Conservation (phyloP, 2,113 vertebrate genomes). For the Malurus melanocephalus region DNA sequence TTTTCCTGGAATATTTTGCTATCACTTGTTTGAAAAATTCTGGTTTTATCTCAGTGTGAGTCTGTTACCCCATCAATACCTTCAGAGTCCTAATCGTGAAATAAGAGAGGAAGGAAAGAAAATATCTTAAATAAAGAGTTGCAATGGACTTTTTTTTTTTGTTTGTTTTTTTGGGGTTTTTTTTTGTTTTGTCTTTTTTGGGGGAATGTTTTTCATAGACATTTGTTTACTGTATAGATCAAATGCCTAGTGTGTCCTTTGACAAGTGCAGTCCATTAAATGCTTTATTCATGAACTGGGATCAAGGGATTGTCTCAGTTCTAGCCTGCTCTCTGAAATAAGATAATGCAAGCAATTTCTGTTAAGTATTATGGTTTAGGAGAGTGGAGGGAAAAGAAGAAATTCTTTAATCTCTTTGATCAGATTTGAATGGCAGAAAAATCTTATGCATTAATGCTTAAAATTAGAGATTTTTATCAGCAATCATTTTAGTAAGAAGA, state of each 20-base stretch:
- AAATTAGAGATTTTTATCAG: conserved; percentile 65
- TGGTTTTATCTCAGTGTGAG: not conserved
- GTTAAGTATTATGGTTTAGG: conserved; percentile 39
- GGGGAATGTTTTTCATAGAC: not conserved
- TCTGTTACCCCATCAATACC: not conserved
- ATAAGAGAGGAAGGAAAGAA: not conserved
- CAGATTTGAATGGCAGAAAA: conserved; percentile 49
- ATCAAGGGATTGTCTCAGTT: conserved; percentile 58
- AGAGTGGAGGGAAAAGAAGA: not conserved
- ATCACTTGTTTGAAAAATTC: not conserved
- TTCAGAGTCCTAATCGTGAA: not conserved
- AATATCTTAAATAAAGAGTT: conserved; percentile 12
- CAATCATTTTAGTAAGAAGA: conserved; percentile 48
- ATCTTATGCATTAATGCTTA: conserved; percentile 57
- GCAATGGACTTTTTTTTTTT: not conserved
- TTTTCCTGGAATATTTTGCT: not conserved
- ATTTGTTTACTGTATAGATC: conserved; percentile 53
- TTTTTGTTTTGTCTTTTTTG: not conserved
- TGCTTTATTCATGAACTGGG: conserved; percentile 67
- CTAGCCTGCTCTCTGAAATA: conserved; percentile 54
- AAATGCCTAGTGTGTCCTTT: conserved; percentile 48
- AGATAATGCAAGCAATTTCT: conserved; percentile 55
- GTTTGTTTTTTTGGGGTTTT: not conserved
- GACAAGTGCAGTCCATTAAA: conserved; percentile 57
- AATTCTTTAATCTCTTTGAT: conserved; percentile 60